These are phyloP conservation scores for Chironomus striatipennis DNA, from an alignment of 1,140 invertebrate species.

Conservation along the genomic window DNA sequence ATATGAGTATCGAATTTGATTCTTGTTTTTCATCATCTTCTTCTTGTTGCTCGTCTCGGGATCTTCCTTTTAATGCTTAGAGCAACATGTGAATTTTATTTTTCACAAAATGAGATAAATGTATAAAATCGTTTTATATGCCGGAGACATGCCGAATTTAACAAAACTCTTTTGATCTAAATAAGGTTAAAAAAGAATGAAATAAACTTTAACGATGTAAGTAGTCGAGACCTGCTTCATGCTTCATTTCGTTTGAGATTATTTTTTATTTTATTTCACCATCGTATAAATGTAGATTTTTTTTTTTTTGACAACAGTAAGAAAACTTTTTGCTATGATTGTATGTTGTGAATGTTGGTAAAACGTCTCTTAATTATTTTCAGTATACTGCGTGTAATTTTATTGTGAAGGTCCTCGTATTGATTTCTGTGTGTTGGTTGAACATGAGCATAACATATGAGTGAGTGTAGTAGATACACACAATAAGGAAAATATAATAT, in stretches of 20 bases:
- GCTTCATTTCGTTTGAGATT: not conserved
- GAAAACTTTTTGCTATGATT: not conserved
- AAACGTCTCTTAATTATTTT: not conserved
- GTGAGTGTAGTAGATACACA: not conserved
- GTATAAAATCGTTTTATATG: not conserved
- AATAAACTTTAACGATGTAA: not conserved
- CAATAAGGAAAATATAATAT: not conserved
- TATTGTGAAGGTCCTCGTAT: not conserved
- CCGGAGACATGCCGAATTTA: constrained; percentile 11
- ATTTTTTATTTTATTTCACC: not conserved
- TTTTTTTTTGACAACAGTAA: constrained; percentile 4
- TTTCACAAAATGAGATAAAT: not conserved
- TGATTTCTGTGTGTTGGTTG: not conserved
- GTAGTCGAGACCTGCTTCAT: not conserved
- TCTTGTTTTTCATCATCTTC: not conserved
- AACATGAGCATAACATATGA: not conserved
- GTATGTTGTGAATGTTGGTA: no score
- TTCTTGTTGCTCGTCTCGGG: no score
- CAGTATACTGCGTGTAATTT: not conserved
- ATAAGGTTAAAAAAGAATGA: not conserved
- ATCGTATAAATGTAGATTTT: not conserved
- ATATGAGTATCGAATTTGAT: constrained; percentile 14
- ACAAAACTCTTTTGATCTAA: not conserved
- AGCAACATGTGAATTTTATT: constrained; percentile 14
- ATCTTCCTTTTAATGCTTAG: not conserved